phyloP scores from a whole-genome alignment of 2,888 invertebrate genomes.

The Phaonia tiefii region DNA sequence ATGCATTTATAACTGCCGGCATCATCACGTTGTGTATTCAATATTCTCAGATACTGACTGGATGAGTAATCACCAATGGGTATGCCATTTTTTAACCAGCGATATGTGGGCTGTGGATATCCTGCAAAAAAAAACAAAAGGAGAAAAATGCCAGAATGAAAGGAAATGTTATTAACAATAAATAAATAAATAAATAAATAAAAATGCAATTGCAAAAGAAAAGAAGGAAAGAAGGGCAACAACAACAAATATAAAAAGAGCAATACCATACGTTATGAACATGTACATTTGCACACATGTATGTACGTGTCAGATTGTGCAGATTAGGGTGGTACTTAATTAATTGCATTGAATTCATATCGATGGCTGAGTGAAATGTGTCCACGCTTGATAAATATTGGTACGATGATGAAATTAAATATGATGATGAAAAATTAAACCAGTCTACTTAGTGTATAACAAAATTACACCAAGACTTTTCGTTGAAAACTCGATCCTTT shows the following conservation, averaged over 20 bases:
- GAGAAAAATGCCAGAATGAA: constrained; percentile 8
- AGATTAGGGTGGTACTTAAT: too few species aligned
- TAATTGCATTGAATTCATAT: too few species aligned
- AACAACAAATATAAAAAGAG: constrained; percentile 49
- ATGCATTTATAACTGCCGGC: constrained; percentile 96
- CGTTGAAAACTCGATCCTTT: too few species aligned
- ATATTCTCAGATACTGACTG: constrained; percentile 91
- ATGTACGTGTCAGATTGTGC: neutral
- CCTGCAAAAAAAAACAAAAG: constrained; percentile 83
- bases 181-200: constrained; percentile 38
- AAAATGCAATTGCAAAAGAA: constrained; percentile 60
- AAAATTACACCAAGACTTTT: too few species aligned
- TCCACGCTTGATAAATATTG: too few species aligned
- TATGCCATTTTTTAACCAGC: constrained; percentile 93
- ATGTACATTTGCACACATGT: neutral
- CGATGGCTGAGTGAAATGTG: too few species aligned
- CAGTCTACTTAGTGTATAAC: too few species aligned
- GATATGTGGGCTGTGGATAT: constrained; percentile 94
- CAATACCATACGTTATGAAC: constrained; percentile 13
- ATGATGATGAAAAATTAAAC: too few species aligned
- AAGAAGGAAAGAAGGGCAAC: constrained; percentile 5
- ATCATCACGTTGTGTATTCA: constrained; percentile 89
- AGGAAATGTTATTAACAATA: constrained; percentile 40
- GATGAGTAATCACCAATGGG: constrained; percentile 90
- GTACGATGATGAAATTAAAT: too few species aligned